Conservation (phyloP, 2,888 invertebrate genomes). For the Apamea anceps region DNA sequence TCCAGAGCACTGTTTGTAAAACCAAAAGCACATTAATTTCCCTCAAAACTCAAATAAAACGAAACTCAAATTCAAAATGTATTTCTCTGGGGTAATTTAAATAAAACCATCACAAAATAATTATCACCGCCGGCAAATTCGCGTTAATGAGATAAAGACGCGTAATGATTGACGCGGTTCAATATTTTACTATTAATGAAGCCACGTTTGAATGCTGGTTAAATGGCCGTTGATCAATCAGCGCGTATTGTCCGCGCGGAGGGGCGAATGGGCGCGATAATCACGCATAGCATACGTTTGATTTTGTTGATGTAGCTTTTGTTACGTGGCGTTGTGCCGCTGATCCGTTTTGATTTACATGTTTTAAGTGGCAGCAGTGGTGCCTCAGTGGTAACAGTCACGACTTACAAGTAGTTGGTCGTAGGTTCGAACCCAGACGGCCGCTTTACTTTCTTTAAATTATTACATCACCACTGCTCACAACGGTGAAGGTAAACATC, state of each 20-base stretch:
- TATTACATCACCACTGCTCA: too few species aligned
- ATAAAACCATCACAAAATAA: constrained; percentile 52
- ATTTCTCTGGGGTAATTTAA: constrained; percentile 28
- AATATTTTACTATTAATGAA: constrained; percentile 68
- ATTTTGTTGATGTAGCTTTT: constrained; percentile 60
- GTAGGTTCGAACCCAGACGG: too few species aligned
- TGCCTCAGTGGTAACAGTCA: too few species aligned
- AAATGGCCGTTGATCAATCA: constrained; percentile 72
- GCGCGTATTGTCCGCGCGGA: constrained; percentile 64
- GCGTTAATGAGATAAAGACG: constrained; percentile 64
- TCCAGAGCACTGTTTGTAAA: constrained; percentile 27
- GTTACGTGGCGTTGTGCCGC: constrained; percentile 12
- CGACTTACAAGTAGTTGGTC: too few species aligned
- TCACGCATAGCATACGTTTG: constrained; percentile 50
- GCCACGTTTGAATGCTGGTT: constrained; percentile 66
- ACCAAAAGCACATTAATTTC: constrained; percentile 30
- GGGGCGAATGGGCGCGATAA: constrained; percentile 52
- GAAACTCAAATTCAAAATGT: constrained; percentile 9
- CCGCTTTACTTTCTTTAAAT: too few species aligned
- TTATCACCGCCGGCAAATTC: constrained; percentile 41
- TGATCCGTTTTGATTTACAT: constrained; percentile 31
- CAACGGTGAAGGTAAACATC: too few species aligned
- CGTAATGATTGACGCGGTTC: constrained; percentile 50
- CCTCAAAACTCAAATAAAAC: constrained; percentile 36
- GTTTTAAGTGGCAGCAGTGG: neutral